Conservation (phyloP, 2,888 invertebrate species). For the Xestia sexstrigata region DNA sequence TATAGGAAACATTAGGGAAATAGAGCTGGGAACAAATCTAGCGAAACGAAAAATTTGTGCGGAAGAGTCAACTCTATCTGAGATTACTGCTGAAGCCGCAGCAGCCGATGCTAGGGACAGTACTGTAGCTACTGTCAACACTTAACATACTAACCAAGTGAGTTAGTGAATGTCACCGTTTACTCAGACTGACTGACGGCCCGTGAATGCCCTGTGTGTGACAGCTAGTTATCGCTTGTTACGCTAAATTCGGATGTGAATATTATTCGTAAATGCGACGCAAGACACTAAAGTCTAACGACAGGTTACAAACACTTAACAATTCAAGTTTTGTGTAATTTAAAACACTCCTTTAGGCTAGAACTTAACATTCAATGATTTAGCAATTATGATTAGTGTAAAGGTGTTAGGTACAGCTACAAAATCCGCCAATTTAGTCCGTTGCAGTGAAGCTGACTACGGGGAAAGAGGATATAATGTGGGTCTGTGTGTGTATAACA, state of each 20-base stretch:
- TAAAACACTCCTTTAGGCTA: not conserved
- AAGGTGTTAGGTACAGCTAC: not conserved
- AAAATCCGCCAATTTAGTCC: not conserved
- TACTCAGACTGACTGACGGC: not conserved
- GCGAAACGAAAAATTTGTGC: not conserved
- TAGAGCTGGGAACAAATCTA: slow-evolving; percentile 1
- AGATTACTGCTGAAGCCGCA: not conserved
- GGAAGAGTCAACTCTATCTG: not conserved
- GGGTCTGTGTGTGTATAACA: not conserved
- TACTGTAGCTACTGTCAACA: not conserved
- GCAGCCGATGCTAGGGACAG: not conserved
- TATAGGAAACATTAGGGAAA: slow-evolving; percentile 11
- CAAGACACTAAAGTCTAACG: not conserved
- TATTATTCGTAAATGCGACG: not conserved
- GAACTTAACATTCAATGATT: not conserved
- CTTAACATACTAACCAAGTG: not conserved
- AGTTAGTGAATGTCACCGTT: not conserved
- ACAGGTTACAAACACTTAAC: not conserved
- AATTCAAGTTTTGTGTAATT: not conserved
- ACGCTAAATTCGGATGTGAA: not conserved
- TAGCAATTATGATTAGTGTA: slow-evolving; percentile 13
- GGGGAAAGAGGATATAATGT: slow-evolving; percentile 26
- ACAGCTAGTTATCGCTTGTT: not conserved
- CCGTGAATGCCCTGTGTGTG: not conserved
- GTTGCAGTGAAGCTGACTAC: not conserved